Base-by-base conservation (phyloP, 2,797 vertebrate genomes). In the Cryptoprocta ferox region DNA sequence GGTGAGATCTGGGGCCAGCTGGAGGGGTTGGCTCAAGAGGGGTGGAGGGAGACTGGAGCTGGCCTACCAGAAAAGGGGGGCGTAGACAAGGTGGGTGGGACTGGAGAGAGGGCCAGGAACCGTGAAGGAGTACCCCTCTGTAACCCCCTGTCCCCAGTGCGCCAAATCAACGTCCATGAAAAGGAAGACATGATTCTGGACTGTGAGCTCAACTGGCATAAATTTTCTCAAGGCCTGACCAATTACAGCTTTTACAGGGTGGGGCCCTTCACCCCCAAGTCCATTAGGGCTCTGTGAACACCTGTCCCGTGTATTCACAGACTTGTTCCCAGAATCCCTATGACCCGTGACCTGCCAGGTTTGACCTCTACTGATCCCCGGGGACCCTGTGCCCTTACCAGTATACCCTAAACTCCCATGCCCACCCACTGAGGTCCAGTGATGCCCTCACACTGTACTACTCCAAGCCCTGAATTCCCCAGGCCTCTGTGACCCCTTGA, bases 181-280 rank as follows among this genome's bases (percentile, higher is more conserved):
- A 68, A 59, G 78, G 96, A 95, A 50, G 97, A 96, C 42, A 8
- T 97, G 95, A 30, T 91, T 14, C 86, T 98, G 56, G 83, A 97
- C 61, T 98, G 97, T 56, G 82, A 92, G 35, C 96, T 97, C 70
- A 84, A 6, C 35, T 97, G 97, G 98, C 97, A 97, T 37, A 81
- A 39, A 3, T 45, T 70, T 11, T 91, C 97, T 5, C 30, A 97
- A 78, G 97, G 97, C 89, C 91, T 97, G 90, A 92, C 89, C 0
- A 39, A 80, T 35, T 98, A 97, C 96, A 95, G 16, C 14, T 98
- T 98, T 80, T 98, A 91, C 89, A 96, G 94, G 98, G 98, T 97
- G 88, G n/a, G 96, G 24, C 13, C 89, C 89, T 88, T 79, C 21
- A 94, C n/a, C 28, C 63, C 59, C 92, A 53, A 50, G 48, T 56